Evolutionary conservation across 1,140 invertebrate genomes (phyloP), one percentile per base, ranked within the genome.

Genomic region (Euwallacea fornicatus): DNA sequence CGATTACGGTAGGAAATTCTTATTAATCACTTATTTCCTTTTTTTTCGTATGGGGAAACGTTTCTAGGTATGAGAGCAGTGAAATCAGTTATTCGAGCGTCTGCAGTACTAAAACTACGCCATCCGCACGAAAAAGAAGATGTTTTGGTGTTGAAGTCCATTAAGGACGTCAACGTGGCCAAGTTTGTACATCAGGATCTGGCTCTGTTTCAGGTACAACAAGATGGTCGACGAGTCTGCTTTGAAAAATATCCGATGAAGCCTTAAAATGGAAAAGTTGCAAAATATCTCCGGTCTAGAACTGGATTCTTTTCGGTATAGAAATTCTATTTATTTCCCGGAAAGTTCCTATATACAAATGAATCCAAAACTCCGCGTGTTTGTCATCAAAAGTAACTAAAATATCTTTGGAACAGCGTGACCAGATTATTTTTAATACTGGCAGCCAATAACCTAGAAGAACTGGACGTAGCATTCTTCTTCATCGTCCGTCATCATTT

Each of bases 81-180:
- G 0, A 96, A 95, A 80, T 93, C 93, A 0, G 94, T 98, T 0
- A 82, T 98, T 2, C 87, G 92, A 63, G 95, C 96, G 13, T 95
- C 96, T 21, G 94, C 92, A 2, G 94, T 93, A 50, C 82, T 96
- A n/a, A 94, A 97, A 82, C 81, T 97, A 7, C 91, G 93, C 67
- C 95, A 95, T 83, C 93, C 94, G 0, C 88, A 95, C 50, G 91
- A 93, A 79, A 85, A 87, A 65, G 92, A 94, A 83, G 91, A 93
- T 76, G 90, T 93, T 54, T 84, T 95, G 13, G 88, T 96, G 66
- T 78, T 97, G 65, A 85, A 94, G 2, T 96, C 94, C 41, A 96
- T 98, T 73, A 93, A 93, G 77, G 95, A 98, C 82, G 93, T 98
- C 6, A 98, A 98, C 83, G 82, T 97, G 62, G 93, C 95, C 0